phyloP scores from a whole-genome alignment of 2,888 invertebrate species.

The Phlogophora meticulosa region DNA sequence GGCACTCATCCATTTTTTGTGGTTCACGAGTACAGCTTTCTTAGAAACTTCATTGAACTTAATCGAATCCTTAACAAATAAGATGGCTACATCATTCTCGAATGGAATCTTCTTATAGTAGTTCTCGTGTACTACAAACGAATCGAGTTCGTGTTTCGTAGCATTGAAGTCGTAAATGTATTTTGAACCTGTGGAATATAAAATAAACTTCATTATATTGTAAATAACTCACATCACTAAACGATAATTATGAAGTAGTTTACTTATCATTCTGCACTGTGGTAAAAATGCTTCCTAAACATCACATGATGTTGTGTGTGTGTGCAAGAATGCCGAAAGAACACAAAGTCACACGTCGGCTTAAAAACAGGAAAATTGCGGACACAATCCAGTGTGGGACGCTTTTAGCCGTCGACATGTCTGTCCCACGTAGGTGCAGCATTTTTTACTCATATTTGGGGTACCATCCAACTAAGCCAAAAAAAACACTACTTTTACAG shows the following conservation, averaged over 20 bases:
- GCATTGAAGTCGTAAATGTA: constrained; percentile 74
- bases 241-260: neutral
- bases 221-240: neutral
- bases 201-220: constrained; percentile 3
- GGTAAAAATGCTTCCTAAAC: constrained; percentile 5
- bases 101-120: constrained; percentile 75
- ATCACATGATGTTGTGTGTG: neutral
- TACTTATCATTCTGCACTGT: constrained; percentile 14
- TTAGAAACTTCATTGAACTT: constrained; percentile 67
- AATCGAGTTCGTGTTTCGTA: constrained; percentile 63
- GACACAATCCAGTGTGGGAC: constrained; percentile 11
- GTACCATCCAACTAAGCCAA: no score
- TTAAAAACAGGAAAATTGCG: constrained; percentile 5
- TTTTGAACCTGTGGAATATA: constrained; percentile 73
- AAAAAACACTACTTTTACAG: neutral
- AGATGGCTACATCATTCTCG: constrained; percentile 79
- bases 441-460: neutral
- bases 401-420: constrained; percentile 17
- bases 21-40: constrained; percentile 74
- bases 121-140: constrained; percentile 72
- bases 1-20: constrained; percentile 75
- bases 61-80: constrained; percentile 73
- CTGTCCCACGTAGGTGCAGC: neutral
- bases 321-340: neutral
- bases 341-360: constrained; percentile 7